Evolutionary conservation across 2,113 vertebrate genomes (phyloP), one percentile per base, ranked within the genome.

Genomic region (Actinemys pallida): DNA sequence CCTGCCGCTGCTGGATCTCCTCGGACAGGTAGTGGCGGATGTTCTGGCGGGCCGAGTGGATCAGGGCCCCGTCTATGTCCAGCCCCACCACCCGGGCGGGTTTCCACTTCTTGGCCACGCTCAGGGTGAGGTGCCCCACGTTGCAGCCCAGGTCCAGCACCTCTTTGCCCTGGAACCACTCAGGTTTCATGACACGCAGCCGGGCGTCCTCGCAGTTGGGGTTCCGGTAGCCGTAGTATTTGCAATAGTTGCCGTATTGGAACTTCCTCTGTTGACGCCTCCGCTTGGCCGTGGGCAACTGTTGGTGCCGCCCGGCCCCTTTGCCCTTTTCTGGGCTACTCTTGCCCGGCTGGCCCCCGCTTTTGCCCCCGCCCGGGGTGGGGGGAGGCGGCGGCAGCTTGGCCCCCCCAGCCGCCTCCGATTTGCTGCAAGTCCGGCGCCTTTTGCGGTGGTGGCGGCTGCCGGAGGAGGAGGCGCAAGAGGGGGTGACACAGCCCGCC

Each of bases 121-220:
- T 97, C 7, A 99, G 96, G 3, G 99, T 99, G 90, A 99, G 10
- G 93, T 99, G 99, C 88, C 99, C 99, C 4, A 98, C 97, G 17
- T 99, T 99, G 35, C 99, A 99, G 12, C 99, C 99, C 6, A 99
- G 90, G 19, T 99, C 99, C 91, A 99, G 94, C 47, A 99, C 98
- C 2, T 96, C 98, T 59, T 98, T 99, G 39, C 98, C 98, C 35
- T 88, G 96, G 97, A 99, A 99, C 99, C 99, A 99, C 92, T 99
- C 98, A 0, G 98, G 97, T 45, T 97, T 97, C 84, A 99, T 96
- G 10, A 98, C 97, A 9, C 95, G 91, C 35, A 99, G 96, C 4
- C 99, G 97, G 0, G 97, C 96, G 91, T 99, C 99, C 81, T 98
- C 97, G 7, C 93, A 97, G 4, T 80, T 49, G 0, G 99, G 98